Percentiles rank a stretch among this genome's conserved stretches.
These are phyloP conservation scores for Crocodylus rhombifer DNA, from an alignment of 2,797 vertebrate species.

Conservation along the genomic window DNA sequence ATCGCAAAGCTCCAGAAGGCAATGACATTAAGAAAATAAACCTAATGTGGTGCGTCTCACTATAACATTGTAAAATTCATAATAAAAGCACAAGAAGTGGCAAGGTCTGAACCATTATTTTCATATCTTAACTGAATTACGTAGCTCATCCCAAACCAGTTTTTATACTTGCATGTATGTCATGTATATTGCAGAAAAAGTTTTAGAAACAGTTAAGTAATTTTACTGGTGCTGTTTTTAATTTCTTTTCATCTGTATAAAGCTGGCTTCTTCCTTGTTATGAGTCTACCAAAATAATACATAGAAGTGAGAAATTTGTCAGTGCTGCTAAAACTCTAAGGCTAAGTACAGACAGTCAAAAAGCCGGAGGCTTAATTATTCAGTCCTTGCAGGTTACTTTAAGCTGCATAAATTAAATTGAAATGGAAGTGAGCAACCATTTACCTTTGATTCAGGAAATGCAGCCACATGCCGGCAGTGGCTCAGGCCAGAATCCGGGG, in stretches of 20 bases:
- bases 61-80: not conserved
- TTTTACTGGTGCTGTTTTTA: not conserved
- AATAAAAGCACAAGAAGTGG: not conserved
- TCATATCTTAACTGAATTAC: not conserved
- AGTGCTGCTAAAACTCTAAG: no score
- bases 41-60: rapidly evolving
- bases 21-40: not conserved
- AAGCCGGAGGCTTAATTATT: no score
- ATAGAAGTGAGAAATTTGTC: not conserved
- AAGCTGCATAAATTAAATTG: no score
- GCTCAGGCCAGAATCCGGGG: no score
- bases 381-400: no score
- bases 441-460: no score
- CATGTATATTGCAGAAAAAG: not conserved
- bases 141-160: not conserved
- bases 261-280: not conserved
- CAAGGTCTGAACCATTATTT: not conserved
- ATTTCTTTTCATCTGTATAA: not conserved
- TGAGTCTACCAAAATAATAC: not conserved
- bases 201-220: not conserved
- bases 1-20: not conserved
- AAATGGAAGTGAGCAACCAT: no score
- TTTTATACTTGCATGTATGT: not conserved
- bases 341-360: no score
- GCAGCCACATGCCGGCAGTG: no score